Evolutionary conservation across 2,113 vertebrate genomes (phyloP).

Genomic region (Scomber japonicus): DNA sequence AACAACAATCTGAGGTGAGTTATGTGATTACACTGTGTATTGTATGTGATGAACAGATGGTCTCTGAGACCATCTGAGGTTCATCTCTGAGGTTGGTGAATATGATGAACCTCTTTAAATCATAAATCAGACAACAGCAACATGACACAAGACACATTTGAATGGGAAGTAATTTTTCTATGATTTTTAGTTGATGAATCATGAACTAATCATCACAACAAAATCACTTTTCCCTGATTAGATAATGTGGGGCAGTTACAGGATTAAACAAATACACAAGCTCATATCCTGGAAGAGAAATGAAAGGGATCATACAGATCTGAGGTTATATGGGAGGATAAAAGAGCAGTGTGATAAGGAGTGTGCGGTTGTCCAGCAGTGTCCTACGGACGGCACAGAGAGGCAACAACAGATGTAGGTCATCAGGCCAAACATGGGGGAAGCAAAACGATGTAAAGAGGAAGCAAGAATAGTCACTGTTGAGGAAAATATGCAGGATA

Average conservation of each 20-base stretch:
- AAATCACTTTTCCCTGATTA: slow-evolving; percentile 10
- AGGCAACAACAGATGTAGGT: slow-evolving; percentile 50
- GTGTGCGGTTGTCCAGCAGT: slow-evolving; percentile 13
- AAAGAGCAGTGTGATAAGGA: slow-evolving; percentile 42
- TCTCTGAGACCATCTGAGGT: not conserved
- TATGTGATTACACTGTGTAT: not conserved
- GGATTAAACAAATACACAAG: slow-evolving; percentile 2
- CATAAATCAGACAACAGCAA: slow-evolving; percentile 2
- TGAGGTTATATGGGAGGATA: slow-evolving; percentile 28
- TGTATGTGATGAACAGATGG: not conserved
- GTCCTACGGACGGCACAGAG: slow-evolving; percentile 14
- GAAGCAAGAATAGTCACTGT: slow-evolving; percentile 5
- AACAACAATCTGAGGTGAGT: slow-evolving; percentile 31
- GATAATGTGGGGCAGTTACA: slow-evolving; percentile 21
- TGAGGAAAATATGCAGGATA: slow-evolving; percentile 26
- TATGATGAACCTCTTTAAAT: not conserved
- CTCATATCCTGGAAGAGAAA: slow-evolving; percentile 4
- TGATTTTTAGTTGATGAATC: slow-evolving; percentile 1
- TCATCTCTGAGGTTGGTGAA: not conserved
- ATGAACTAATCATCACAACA: not conserved
- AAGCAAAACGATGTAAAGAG: slow-evolving; percentile 6
- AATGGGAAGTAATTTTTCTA: not conserved
- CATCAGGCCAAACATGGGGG: slow-evolving; percentile 50
- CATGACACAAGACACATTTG: not conserved
- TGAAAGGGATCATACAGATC: slow-evolving; percentile 27